Percentiles rank a stretch among this genome's conserved stretches.
Evolutionary conservation across 1,140 invertebrate genomes (phyloP).

Genomic region (Ceratina calcarata): DNA sequence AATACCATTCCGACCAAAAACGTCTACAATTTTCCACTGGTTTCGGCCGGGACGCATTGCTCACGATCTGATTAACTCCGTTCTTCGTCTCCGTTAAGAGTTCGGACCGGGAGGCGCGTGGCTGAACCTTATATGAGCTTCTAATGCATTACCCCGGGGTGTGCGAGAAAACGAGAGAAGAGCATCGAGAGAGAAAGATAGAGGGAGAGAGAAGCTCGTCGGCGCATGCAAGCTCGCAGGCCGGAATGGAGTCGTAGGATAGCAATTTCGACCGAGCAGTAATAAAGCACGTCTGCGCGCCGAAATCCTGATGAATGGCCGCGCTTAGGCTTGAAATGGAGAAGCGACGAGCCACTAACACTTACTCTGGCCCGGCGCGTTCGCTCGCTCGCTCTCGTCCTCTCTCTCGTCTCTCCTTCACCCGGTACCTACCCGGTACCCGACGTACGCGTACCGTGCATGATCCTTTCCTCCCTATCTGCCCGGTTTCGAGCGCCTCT

Average conservation of each 20-base stretch:
- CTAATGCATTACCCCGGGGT: slow-evolving; percentile 71
- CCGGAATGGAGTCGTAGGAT: slow-evolving; percentile 81
- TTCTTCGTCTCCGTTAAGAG: slow-evolving; percentile 66
- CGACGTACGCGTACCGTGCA: slow-evolving; percentile 40
- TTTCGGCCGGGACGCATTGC: neutral
- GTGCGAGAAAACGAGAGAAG: slow-evolving; percentile 7
- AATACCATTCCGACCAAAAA: neutral
- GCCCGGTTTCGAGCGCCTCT: slow-evolving; percentile 26
- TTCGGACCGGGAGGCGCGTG: slow-evolving; percentile 70
- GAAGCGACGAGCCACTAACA: slow-evolving; percentile 78
- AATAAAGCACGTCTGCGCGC: slow-evolving; percentile 81
- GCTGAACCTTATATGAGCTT: slow-evolving; percentile 69
- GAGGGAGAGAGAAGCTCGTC: slow-evolving; percentile 45
- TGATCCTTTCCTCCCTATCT: slow-evolving; percentile 60
- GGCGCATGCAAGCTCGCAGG: slow-evolving; percentile 67
- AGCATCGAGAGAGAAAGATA: slow-evolving; percentile 28
- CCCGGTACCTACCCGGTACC: neutral
- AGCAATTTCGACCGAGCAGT: slow-evolving; percentile 80
- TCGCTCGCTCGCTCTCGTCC: slow-evolving; percentile 35
- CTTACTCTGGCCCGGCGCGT: slow-evolving; percentile 63
- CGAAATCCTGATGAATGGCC: slow-evolving; percentile 81
- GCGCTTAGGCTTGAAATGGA: slow-evolving; percentile 81
- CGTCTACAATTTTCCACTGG: neutral
- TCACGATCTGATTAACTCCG: slow-evolving; percentile 24
- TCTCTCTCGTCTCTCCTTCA: slow-evolving; percentile 48